Percentiles rank a stretch among this genome's conserved stretches.
These are phyloP conservation scores for Heliconius aoede DNA, from an alignment of 2,888 invertebrate species.

Conservation along the genomic window DNA sequence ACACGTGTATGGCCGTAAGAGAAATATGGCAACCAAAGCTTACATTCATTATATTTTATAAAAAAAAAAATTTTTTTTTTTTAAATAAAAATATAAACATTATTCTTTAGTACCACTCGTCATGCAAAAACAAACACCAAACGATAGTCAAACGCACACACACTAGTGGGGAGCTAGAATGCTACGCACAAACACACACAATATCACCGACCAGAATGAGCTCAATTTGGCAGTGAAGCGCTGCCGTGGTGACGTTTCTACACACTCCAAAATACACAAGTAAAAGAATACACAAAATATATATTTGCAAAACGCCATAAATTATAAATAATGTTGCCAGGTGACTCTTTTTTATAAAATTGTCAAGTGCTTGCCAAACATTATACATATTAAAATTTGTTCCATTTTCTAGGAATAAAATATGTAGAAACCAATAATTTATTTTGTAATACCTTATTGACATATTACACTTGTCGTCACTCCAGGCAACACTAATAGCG, in stretches of 20 bases:
- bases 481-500: slow-evolving; percentile 12
- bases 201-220: slow-evolving; percentile 82
- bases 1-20: slow-evolving; percentile 62
- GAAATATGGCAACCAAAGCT: slow-evolving; percentile 54
- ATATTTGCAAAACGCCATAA: slow-evolving; percentile 35
- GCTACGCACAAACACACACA: slow-evolving; percentile 77
- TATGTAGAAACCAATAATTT: background rate
- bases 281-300: slow-evolving; percentile 57
- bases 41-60: slow-evolving; percentile 52
- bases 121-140: slow-evolving; percentile 69
- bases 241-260: slow-evolving; percentile 60
- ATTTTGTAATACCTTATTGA: slow-evolving; percentile 2
- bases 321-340: slow-evolving; percentile 25
- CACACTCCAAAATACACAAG: slow-evolving; percentile 70
- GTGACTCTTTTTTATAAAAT: slow-evolving; percentile 3
- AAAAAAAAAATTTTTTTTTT: background rate
- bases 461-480: background rate
- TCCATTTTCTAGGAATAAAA: background rate
- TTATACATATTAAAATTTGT: background rate
- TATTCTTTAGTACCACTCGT: slow-evolving; percentile 43
- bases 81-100: background rate
- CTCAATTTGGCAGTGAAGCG: slow-evolving; percentile 58
- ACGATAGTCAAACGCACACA: slow-evolving; percentile 70
- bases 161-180: slow-evolving; percentile 65
- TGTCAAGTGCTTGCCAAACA: too few relatives aligned